These are phyloP conservation scores for Drosophila littoralis DNA, from an alignment of 1,140 invertebrate genomes.

Conservation along the genomic window DNA sequence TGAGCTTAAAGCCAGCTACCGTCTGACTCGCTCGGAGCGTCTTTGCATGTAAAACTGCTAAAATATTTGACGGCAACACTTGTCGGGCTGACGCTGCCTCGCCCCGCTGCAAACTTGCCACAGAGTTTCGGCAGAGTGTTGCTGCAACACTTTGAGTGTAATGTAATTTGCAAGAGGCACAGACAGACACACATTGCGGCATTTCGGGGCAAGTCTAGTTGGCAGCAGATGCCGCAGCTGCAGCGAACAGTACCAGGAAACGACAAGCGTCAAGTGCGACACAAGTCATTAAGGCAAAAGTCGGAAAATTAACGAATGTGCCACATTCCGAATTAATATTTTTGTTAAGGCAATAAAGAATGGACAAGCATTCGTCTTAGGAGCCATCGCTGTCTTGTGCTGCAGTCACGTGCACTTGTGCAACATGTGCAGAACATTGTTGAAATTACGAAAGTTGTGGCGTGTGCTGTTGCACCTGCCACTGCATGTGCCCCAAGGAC, in stretches of 20 bases:
- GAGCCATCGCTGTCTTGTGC: not conserved
- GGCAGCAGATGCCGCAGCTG: not conserved
- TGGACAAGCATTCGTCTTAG: slow-evolving; percentile 45
- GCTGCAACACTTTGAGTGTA: slow-evolving; percentile 16
- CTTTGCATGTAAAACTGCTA: slow-evolving; percentile 21
- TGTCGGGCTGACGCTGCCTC: slow-evolving; percentile 20
- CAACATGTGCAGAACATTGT: slow-evolving; percentile 52
- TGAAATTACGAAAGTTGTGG: slow-evolving; percentile 44
- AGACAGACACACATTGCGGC: not conserved
- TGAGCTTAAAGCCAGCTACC: not conserved
- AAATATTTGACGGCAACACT: slow-evolving; percentile 47
- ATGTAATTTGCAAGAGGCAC: not conserved
- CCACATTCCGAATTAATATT: slow-evolving; percentile 15
- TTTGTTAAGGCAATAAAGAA: slow-evolving; percentile 31
- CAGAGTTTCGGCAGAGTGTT: not conserved
- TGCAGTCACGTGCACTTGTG: slow-evolving; percentile 60
- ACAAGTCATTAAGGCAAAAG: slow-evolving; percentile 61
- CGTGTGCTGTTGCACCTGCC: slow-evolving; percentile 37
- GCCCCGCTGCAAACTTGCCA: not conserved
- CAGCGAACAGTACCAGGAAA: not conserved
- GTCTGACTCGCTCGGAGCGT: not conserved
- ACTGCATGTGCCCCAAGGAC: slow-evolving; percentile 48
- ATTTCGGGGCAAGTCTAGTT: too few relatives aligned
- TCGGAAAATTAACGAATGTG: slow-evolving; percentile 25
- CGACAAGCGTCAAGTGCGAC: slow-evolving; percentile 37